Evolutionary conservation across 2,113 vertebrate genomes (phyloP).

Genomic region (Toxostoma redivivum): DNA sequence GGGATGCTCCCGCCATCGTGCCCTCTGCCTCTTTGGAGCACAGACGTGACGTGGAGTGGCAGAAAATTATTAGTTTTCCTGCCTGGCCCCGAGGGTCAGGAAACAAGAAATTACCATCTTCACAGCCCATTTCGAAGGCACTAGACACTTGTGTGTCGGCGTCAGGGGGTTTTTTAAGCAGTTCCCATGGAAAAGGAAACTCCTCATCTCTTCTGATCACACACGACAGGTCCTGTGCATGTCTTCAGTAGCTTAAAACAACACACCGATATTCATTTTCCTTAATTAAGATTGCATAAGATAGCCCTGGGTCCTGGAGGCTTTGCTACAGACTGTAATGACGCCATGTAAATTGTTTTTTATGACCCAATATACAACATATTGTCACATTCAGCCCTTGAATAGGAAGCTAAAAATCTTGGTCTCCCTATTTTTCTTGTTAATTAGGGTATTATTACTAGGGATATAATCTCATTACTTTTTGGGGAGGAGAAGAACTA

Average conservation of each 20-base stretch:
- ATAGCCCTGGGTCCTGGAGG: slow-evolving; percentile 58
- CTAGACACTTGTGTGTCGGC: slow-evolving; percentile 3
- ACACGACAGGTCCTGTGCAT: slow-evolving; percentile 41
- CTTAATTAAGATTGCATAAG: slow-evolving; percentile 64
- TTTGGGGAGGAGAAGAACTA: slow-evolving; percentile 56
- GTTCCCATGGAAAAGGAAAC: slow-evolving; percentile 63
- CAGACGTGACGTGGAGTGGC: slow-evolving; percentile 40
- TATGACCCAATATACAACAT: slow-evolving; percentile 48
- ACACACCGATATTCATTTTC: slow-evolving; percentile 53
- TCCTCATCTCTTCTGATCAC: slow-evolving; percentile 48
- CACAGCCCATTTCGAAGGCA: neutral
- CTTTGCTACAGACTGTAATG: slow-evolving; percentile 55
- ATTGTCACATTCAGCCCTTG: slow-evolving; percentile 62
- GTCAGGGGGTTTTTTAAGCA: neutral
- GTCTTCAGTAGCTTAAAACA: slow-evolving; percentile 60
- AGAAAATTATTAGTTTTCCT: slow-evolving; percentile 46
- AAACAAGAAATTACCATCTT: slow-evolving; percentile 68
- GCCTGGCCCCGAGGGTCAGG: slow-evolving; percentile 63
- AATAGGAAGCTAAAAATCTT: slow-evolving; percentile 45
- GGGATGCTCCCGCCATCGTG: fast-evolving
- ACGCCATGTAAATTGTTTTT: slow-evolving; percentile 64
- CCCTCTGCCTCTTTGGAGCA: neutral
- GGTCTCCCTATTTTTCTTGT: slow-evolving; percentile 55
- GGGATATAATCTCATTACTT: slow-evolving; percentile 60
- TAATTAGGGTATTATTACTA: slow-evolving; percentile 52